Evolutionary conservation across 2,113 vertebrate species (phyloP).

Genomic region (Prunella fulvescens): DNA sequence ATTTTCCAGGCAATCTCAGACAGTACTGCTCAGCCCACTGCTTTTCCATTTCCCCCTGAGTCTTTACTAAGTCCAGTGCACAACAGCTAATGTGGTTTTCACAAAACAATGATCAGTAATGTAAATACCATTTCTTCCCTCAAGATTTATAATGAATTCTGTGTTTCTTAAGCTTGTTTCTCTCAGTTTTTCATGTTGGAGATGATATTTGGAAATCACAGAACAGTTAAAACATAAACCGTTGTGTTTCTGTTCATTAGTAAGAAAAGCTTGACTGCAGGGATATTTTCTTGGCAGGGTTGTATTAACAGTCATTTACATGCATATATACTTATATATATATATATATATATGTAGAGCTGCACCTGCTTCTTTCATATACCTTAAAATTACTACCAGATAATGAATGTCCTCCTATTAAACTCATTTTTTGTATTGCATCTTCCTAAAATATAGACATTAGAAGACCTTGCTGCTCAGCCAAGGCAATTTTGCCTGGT

Average conservation of each 20-base stretch:
- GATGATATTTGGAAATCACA: conserved; percentile 27
- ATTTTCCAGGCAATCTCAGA: conserved; percentile 14
- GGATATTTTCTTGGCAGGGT: background rate
- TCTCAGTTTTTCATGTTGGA: conserved; percentile 43
- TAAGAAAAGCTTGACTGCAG: background rate
- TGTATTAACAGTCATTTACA: conserved; percentile 24
- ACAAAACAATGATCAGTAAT: conserved; percentile 49
- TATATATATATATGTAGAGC: conserved; percentile 31
- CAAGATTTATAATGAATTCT: background rate
- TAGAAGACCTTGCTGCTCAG: conserved; percentile 41
- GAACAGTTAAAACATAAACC: conserved; percentile 5
- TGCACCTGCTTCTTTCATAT: conserved; percentile 33
- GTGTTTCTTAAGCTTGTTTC: conserved; percentile 14
- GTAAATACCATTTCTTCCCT: conserved; percentile 62
- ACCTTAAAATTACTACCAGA: conserved; percentile 25
- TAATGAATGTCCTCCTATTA: conserved; percentile 31
- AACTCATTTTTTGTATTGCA: background rate
- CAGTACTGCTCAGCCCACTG: background rate
- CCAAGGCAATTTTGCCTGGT: conserved; percentile 17
- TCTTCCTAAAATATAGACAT: conserved; percentile 54
- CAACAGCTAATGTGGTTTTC: conserved; percentile 40
- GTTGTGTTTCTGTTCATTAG: background rate
- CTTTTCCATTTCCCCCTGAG: conserved; percentile 15
- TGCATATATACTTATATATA: background rate
- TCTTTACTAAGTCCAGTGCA: conserved; percentile 29